These are phyloP conservation scores for Ennomos quercinarius DNA, from an alignment of 2,888 invertebrate genomes.

Conservation along the genomic window DNA sequence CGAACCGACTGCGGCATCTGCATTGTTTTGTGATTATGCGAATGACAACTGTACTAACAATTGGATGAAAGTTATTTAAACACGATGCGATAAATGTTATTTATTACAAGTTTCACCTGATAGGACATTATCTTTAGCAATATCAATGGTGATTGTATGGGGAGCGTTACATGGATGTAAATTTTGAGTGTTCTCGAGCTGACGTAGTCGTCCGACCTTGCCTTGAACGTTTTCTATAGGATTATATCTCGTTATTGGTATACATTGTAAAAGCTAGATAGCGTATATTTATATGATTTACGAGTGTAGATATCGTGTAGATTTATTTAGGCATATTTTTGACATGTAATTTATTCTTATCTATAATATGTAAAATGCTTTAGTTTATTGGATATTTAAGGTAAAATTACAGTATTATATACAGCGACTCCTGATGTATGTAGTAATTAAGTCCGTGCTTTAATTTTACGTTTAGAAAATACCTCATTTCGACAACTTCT, in stretches of 20 bases:
- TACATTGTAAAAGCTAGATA: constrained; percentile 20
- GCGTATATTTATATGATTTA: constrained; percentile 31
- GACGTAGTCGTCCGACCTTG: constrained; percentile 47
- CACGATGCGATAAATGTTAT: no score
- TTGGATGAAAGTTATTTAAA: no score
- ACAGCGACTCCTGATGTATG: constrained; percentile 25
- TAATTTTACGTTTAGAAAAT: constrained; percentile 24
- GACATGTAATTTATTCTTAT: constrained; percentile 39
- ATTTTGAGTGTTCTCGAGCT: no score
- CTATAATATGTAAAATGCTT: constrained; percentile 23
- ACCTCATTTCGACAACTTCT: constrained; percentile 29
- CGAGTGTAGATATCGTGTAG: constrained; percentile 36
- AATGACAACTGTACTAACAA: no score
- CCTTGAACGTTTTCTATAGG: constrained; percentile 41
- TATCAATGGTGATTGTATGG: no score
- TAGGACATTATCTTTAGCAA: no score
- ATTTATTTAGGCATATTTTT: constrained; percentile 38
- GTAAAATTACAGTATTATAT: constrained; percentile 41
- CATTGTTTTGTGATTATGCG: not conserved
- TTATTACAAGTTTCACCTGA: no score
- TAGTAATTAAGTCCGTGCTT: constrained; percentile 26
- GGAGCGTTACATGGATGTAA: no score
- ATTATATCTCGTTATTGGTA: constrained; percentile 23
- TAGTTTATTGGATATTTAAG: constrained; percentile 27
- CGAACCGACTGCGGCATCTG: not conserved